phyloP scores from a whole-genome alignment of 2,888 invertebrate genomes.

The Alcis repandata region DNA sequence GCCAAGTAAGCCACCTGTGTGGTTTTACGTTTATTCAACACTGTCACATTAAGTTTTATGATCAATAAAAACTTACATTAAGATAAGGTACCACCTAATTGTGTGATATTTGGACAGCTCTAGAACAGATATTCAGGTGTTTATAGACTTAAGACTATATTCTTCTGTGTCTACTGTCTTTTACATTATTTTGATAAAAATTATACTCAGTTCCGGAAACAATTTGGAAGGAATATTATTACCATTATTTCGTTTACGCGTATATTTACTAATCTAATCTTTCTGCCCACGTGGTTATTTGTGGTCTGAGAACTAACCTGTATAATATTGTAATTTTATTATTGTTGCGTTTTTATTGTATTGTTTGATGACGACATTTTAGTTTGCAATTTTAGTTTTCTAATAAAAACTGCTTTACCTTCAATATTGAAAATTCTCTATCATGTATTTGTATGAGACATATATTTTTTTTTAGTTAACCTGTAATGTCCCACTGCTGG shows the following conservation, averaged over 20 bases:
- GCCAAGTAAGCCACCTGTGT: constrained; percentile 17
- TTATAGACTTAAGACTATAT: neutral
- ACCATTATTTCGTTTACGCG: neutral
- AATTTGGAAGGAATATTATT: neutral
- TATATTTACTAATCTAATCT: constrained; percentile 38
- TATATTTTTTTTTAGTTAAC: too few relatives aligned
- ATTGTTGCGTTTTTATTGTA: neutral
- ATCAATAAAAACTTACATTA: constrained; percentile 29
- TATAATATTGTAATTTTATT: neutral
- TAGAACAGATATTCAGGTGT: constrained; percentile 3
- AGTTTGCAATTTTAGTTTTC: too few relatives aligned
- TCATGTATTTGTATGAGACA: too few relatives aligned
- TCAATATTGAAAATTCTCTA: too few relatives aligned
- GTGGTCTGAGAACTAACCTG: neutral
- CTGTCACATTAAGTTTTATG: constrained; percentile 32
- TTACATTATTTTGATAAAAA: neutral
- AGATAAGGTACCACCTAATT: constrained; percentile 30
- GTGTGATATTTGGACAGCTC: constrained; percentile 30
- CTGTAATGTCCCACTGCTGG: too few relatives aligned
- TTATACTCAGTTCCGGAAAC: neutral
- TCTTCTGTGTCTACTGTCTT: neutral
- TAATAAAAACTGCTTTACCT: too few relatives aligned
- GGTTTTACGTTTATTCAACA: constrained; percentile 21
- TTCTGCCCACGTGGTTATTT: constrained; percentile 42
- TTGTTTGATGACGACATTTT: too few relatives aligned